These are phyloP conservation scores for Atopsyche davidsoni DNA, from an alignment of 1,140 invertebrate genomes.

Conservation along the genomic window DNA sequence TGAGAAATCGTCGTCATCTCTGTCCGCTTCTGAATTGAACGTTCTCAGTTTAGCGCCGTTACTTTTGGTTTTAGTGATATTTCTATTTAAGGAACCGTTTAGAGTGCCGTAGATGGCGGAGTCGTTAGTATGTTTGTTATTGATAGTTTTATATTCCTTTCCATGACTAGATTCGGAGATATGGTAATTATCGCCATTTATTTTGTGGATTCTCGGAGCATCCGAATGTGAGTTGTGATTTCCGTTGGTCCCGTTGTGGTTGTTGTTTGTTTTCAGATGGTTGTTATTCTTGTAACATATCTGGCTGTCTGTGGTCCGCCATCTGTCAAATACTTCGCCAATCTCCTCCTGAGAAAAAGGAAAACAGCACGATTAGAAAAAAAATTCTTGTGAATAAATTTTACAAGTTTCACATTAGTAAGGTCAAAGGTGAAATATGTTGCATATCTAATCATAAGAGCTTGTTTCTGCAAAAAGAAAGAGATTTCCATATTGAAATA, in stretches of 20 bases:
- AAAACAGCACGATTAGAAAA: too few relatives aligned
- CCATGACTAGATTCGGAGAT: conserved; percentile 22
- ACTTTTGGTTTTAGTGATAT: conserved; percentile 16
- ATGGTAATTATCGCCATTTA: conserved; percentile 2
- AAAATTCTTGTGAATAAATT: conserved; percentile 1
- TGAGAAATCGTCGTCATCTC: conserved; percentile 9
- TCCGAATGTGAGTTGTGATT: background rate
- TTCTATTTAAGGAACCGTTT: too few relatives aligned
- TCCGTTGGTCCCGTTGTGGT: background rate
- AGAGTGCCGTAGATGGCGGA: too few relatives aligned
- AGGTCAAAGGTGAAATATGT: too few relatives aligned
- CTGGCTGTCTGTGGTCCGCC: conserved; percentile 9
- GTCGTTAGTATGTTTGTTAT: background rate
- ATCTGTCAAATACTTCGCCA: conserved; percentile 29
- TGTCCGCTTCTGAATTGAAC: background rate
- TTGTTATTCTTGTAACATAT: background rate
- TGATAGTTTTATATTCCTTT: conserved; percentile 1
- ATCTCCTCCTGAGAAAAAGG: conserved; percentile 28
- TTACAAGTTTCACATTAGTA: too few relatives aligned
- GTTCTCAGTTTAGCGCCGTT: background rate
- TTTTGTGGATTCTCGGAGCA: background rate
- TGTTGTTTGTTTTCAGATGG: background rate
- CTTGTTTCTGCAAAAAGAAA: too few relatives aligned
- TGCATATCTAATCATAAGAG: too few relatives aligned
- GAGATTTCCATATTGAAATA: too few relatives aligned